Evolutionary conservation across 2,888 invertebrate species (phyloP).

Genomic region (Melikaiella ostensackeni): DNA sequence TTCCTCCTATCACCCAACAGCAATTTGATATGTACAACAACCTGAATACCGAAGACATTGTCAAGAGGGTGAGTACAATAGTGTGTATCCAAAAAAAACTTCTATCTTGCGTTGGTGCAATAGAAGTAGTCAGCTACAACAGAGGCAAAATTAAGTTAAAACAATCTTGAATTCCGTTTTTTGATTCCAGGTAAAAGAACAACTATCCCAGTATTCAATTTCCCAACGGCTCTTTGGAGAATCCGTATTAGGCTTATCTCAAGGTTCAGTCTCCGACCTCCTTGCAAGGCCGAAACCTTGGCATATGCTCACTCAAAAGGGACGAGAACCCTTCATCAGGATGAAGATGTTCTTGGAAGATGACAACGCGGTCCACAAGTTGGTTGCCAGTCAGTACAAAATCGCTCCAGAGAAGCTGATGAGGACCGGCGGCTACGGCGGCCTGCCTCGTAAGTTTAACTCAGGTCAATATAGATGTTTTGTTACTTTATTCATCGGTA

Average conservation of each 20-base stretch:
- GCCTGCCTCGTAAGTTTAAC: constrained; percentile 86
- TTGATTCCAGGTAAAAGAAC: constrained; percentile 87
- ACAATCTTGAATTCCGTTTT: constrained; percentile 47
- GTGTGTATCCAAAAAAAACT: constrained; percentile 27
- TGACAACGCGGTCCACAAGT: constrained; percentile 95
- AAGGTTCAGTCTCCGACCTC: constrained; percentile 98
- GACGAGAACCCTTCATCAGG: constrained; percentile 96
- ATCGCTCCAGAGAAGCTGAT: constrained; percentile 98
- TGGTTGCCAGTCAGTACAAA: constrained; percentile 98
- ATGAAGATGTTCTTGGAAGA: constrained; percentile 99
- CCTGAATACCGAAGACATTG: constrained; percentile 98
- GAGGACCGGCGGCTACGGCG: constrained; percentile 96
- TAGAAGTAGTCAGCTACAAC: constrained; percentile 8
- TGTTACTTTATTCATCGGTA: constrained; percentile 69
- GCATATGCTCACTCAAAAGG: constrained; percentile 99
- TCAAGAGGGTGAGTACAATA: constrained; percentile 84
- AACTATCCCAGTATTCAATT: constrained; percentile 96
- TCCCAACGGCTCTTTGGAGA: constrained; percentile 99
- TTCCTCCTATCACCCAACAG: constrained; percentile 98
- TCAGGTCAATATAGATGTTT: constrained; percentile 77
- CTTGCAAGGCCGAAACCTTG: constrained; percentile 98
- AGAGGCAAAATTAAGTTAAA: neutral
- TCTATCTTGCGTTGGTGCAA: constrained; percentile 18
- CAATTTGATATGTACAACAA: constrained; percentile 99
- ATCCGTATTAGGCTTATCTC: constrained; percentile 96